Evolutionary conservation across 2,888 invertebrate genomes (phyloP), one percentile per base, ranked within the genome.

Genomic region (Pyrrhia umbra): DNA sequence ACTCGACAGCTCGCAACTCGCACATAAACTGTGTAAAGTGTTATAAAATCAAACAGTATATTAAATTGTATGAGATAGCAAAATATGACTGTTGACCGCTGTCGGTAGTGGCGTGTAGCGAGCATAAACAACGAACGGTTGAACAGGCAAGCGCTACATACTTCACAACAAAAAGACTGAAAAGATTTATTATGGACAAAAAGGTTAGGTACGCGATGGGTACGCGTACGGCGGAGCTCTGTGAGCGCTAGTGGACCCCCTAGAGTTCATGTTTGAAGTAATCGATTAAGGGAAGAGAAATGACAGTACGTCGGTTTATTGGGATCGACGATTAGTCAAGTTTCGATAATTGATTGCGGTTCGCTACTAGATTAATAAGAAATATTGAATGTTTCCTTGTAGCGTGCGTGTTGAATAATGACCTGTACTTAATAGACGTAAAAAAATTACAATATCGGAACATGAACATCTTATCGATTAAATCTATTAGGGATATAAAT

Each of bases 251-350:
- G 85, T 77, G 85, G 93, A 91, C 93, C 94, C 93, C 94, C 94
- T 92, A 90, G 85, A 87, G 94, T 74, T 92, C 84, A 89, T 90
- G 91, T 92, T 92, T 92, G 88, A 92, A 93, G 88, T 93, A 92
- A 94, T 94, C 94, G 93, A 93, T 93, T 93, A 92, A 89, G 87
- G 90, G 88, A 93, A 92, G 94, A 95, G 94, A 94, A 95, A 95
- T 94, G 94, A 94, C 94, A 94, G 90, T 83, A 91, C 89, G 92
- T 93, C 93, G 87, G 85, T 90, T 90, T 91, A 92, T 90, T 89
- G 84, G 89, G 86, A 86, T 86, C 88, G 85, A 87, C 91, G 87
- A 94, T 95, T 92, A 91, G 89, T 95, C 93, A 93, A 88, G 88
- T 92, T 93, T 93, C 79, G 92, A 93, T 93, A 93, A 94, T 94